These are phyloP conservation scores for Orycteropus afer DNA, from an alignment of 2,113 vertebrate genomes.

Conservation along the genomic window DNA sequence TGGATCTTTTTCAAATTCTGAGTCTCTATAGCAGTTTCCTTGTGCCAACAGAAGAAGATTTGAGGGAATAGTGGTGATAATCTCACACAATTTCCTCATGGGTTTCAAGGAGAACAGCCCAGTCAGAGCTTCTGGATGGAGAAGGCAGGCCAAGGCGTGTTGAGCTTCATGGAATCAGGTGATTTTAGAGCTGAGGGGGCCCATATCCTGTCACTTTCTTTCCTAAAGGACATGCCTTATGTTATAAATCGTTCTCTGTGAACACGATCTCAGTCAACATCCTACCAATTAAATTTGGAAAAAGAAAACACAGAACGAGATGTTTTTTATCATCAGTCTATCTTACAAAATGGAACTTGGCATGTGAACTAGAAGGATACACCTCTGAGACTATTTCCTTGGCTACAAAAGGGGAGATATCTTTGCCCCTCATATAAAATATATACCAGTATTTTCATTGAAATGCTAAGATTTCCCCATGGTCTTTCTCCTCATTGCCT, in stretches of 20 bases:
- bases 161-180: background rate
- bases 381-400: background rate
- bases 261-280: conserved; percentile 9
- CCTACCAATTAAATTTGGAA: conserved; percentile 26
- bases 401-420: background rate
- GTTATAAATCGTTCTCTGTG: conserved; percentile 5
- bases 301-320: conserved; percentile 39
- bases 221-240: background rate
- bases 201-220: background rate
- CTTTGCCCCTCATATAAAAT: background rate
- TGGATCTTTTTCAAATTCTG: conserved; percentile 41
- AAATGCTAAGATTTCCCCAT: background rate
- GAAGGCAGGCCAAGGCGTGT: background rate
- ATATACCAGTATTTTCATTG: background rate
- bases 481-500: background rate
- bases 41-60: background rate
- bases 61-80: conserved; percentile 16
- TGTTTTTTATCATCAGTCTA: background rate
- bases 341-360: background rate
- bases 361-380: background rate
- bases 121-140: background rate
- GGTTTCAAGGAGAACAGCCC: conserved; percentile 43
- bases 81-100: conserved; percentile 22
- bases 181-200: background rate
- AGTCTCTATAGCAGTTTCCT: conserved; percentile 40